A percentile compares a stretch with the other conserved stretches of the same genome.
Evolutionary conservation across 1,140 invertebrate genomes (phyloP).

Genomic region (Lucilia cuprina): DNA sequence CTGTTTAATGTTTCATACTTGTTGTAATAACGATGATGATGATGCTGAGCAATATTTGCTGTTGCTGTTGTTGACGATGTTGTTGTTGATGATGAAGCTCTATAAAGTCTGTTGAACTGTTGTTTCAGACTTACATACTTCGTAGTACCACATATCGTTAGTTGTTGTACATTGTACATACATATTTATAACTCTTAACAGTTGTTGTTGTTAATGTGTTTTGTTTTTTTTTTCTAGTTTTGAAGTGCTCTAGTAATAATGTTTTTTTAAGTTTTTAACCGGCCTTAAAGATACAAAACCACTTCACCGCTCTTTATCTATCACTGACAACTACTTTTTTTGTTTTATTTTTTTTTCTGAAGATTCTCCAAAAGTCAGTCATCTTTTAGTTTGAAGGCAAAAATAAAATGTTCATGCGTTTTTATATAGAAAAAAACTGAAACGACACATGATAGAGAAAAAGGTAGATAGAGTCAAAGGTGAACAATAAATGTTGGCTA

Average conservation of each 20-base stretch:
- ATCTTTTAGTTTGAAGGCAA: conserved; percentile 30
- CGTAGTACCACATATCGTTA: no score
- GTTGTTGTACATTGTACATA: neutral
- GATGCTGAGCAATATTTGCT: neutral
- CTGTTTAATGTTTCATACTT: neutral
- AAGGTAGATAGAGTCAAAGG: neutral
- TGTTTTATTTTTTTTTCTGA: neutral
- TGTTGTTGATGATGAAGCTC: conserved; percentile 9
- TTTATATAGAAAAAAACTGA: neutral
- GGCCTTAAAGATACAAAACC: conserved; percentile 15
- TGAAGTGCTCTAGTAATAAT: conserved; percentile 26
- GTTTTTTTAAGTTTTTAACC: conserved; percentile 18
- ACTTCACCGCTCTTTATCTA: neutral
- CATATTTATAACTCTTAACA: neutral
- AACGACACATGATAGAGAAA: neutral
- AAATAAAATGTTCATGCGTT: neutral
- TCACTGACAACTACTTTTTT: neutral
- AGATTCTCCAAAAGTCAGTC: conserved; percentile 26
- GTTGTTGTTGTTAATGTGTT: neutral
- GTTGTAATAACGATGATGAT: neutral
- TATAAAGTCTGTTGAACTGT: conserved; percentile 33
- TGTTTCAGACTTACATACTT: neutral
- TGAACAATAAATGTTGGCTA: neutral
- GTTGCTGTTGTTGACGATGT: no score
- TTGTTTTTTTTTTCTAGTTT: neutral